Conservation (phyloP, 1,140 invertebrate genomes). For the Cherax destructor region DNA sequence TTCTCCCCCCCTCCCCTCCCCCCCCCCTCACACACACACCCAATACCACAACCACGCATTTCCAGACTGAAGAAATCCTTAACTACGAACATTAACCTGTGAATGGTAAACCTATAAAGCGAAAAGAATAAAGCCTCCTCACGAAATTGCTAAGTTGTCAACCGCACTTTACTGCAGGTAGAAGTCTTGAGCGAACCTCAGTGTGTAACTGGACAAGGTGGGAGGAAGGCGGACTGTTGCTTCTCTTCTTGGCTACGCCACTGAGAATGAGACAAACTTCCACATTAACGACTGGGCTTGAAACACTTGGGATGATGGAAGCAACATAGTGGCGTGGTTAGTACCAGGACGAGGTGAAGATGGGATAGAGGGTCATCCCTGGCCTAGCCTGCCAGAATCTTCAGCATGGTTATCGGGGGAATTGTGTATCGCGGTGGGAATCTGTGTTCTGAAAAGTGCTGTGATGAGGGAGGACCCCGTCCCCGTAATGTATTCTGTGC, state of each 20-base stretch:
- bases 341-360: not conserved
- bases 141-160: not conserved
- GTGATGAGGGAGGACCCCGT: too few species aligned
- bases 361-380: not conserved
- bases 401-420: too few species aligned
- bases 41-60: not conserved
- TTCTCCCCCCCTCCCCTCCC: not conserved
- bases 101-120: too few species aligned
- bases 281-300: not conserved
- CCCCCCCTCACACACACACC: not conserved
- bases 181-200: not conserved
- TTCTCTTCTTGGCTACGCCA: not conserved
- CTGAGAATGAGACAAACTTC: not conserved
- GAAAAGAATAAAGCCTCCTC: too few species aligned
- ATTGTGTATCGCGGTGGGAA: too few species aligned
- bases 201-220: not conserved
- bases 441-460: too few species aligned
- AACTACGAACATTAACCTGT: too few species aligned
- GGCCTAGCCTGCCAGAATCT: too few species aligned
- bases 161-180: not conserved
- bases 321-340: not conserved
- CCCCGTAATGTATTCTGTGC: too few species aligned
- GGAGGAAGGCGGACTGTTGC: not conserved
- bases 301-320: not conserved
- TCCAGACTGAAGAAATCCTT: too few species aligned